These are phyloP conservation scores for Semaprochilodus insignis DNA, from an alignment of 2,797 vertebrate species.

Conservation along the genomic window DNA sequence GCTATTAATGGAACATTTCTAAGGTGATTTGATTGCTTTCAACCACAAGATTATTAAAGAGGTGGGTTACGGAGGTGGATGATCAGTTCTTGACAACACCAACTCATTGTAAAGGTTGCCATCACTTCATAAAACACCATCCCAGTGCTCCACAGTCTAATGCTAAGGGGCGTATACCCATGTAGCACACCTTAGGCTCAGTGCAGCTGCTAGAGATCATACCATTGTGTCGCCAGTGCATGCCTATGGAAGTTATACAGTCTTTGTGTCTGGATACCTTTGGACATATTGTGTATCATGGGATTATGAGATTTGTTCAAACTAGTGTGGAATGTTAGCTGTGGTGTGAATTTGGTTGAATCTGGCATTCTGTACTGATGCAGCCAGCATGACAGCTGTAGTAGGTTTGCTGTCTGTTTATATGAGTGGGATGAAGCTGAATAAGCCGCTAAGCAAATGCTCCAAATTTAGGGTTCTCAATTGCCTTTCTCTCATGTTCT, in stretches of 20 bases:
- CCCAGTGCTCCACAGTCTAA: neutral
- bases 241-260: neutral
- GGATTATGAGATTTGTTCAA: neutral
- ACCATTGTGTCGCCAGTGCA: neutral
- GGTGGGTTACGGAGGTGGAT: neutral
- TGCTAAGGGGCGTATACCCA: neutral
- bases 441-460: conserved; percentile 33
- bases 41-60: neutral
- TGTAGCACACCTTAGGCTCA: neutral
- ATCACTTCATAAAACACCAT: neutral
- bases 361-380: neutral
- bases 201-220: neutral
- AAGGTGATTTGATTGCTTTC: neutral
- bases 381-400: conserved; percentile 20
- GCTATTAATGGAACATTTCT: neutral
- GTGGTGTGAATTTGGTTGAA: neutral
- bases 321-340: neutral
- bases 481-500: conserved; percentile 32
- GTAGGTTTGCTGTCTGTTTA: conserved; percentile 27
- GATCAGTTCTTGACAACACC: neutral
- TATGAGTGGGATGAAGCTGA: conserved; percentile 46
- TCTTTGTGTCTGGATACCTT: neutral
- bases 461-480: conserved; percentile 23
- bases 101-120: neutral
- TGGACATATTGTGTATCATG: neutral